Conservation (phyloP, 1,140 invertebrate genomes). For the Orchestia grillus region DNA sequence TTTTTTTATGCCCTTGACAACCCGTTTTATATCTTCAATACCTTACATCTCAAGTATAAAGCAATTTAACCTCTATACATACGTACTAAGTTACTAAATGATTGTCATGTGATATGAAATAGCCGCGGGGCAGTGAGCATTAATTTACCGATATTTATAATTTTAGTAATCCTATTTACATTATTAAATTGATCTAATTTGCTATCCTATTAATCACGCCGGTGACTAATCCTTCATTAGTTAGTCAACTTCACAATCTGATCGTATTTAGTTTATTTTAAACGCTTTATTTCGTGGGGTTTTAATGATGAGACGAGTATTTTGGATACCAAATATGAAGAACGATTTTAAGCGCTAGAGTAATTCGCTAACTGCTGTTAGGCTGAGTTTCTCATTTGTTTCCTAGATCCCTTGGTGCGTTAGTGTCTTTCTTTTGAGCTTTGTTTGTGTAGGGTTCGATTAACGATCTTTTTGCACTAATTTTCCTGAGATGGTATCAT, state of each 20-base stretch:
- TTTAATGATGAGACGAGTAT: background rate
- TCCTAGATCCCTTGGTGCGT: background rate
- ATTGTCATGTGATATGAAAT: background rate
- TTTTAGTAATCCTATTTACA: background rate
- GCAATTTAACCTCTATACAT: background rate
- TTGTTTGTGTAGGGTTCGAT: background rate
- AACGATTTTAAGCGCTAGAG: too few relatives aligned
- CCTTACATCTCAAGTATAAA: background rate
- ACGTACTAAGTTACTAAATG: background rate
- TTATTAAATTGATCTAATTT: background rate
- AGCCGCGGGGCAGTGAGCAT: background rate
- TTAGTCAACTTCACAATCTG: background rate
- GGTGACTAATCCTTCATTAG: background rate
- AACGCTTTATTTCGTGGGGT: background rate
- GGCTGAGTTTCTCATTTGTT: background rate
- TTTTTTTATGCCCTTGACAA: background rate
- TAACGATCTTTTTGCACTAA: background rate
- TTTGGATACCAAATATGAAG: background rate
- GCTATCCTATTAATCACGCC: background rate
- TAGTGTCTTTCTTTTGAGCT: background rate
- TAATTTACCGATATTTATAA: background rate
- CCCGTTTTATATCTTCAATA: background rate
- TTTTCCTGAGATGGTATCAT: background rate
- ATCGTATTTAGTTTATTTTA: background rate
- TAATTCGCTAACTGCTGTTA: too few relatives aligned